phyloP scores from a whole-genome alignment of 2,888 invertebrate species.

The Drosophila anomalata region DNA sequence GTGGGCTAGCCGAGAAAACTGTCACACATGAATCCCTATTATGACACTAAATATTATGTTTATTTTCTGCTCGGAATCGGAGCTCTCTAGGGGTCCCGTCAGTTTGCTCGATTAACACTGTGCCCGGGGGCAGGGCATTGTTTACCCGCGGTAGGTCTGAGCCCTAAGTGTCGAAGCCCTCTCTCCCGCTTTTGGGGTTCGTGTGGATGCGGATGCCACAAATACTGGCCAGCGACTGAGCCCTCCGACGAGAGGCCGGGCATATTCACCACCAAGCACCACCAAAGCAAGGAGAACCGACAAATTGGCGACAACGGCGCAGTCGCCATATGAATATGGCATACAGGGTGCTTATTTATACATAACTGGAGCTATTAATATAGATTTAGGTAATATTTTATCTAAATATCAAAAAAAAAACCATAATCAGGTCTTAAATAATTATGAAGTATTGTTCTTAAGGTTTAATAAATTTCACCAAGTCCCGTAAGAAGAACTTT shows the following conservation, averaged over 20 bases:
- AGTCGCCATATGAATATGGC: constrained; percentile 18
- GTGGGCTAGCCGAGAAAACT: background rate
- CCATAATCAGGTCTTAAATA: too few relatives aligned
- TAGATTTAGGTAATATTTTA: background rate
- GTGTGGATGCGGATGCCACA: constrained; percentile 32
- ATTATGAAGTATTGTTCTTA: too few relatives aligned
- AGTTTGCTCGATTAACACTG: constrained; percentile 13
- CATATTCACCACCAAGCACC: constrained; percentile 27
- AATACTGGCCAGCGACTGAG: constrained; percentile 37
- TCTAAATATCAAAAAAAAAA: background rate
- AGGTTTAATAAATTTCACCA: background rate
- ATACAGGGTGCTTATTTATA: constrained; percentile 24
- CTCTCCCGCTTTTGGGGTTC: background rate
- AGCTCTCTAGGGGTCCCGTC: constrained; percentile 5
- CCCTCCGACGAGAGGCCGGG: constrained; percentile 13
- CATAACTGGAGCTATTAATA: background rate
- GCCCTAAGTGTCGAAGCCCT: constrained; percentile 5
- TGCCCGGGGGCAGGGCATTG: constrained; percentile 36
- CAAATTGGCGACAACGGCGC: constrained; percentile 16
- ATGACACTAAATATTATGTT: background rate
- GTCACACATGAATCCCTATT: constrained; percentile 1
- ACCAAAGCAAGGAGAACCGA: constrained; percentile 16
- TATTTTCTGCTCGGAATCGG: background rate
- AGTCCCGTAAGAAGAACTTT: background rate
- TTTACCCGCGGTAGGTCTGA: constrained; percentile 33